Evolutionary conservation across 2,113 vertebrate species (phyloP).

Genomic region (Alligator sinensis): DNA sequence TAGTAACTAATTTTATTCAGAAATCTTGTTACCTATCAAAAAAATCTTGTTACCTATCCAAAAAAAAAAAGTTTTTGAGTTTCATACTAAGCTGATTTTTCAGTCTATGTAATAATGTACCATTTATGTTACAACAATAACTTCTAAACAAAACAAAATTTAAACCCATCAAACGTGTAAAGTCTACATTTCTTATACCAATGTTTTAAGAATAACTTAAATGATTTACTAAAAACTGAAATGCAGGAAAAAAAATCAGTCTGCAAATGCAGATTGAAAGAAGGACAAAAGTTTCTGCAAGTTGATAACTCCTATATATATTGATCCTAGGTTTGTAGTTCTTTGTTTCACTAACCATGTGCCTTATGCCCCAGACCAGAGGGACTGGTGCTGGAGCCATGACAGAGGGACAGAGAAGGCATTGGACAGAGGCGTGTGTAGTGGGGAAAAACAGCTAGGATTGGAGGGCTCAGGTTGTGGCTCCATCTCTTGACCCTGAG

Average conservation of each 20-base stretch:
- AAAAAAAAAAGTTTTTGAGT: not conserved
- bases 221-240: not conserved
- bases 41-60: not conserved
- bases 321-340: too few species aligned
- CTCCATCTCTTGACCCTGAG: too few species aligned
- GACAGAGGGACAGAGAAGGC: too few species aligned
- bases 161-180: not conserved
- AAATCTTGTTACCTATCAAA: conserved; percentile 9
- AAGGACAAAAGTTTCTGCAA: not conserved
- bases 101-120: not conserved
- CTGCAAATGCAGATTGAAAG: not conserved
- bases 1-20: conserved; percentile 27
- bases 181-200: not conserved
- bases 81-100: not conserved
- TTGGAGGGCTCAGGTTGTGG: too few species aligned
- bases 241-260: not conserved
- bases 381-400: too few species aligned
- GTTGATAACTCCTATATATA: too few species aligned
- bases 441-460: too few species aligned
- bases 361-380: too few species aligned
- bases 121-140: not conserved
- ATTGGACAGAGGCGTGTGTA: too few species aligned
- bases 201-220: not conserved
- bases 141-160: not conserved
- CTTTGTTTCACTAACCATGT: too few species aligned